Evolutionary conservation across 2,888 invertebrate species (phyloP).

Genomic region (Dorcus hopei): DNA sequence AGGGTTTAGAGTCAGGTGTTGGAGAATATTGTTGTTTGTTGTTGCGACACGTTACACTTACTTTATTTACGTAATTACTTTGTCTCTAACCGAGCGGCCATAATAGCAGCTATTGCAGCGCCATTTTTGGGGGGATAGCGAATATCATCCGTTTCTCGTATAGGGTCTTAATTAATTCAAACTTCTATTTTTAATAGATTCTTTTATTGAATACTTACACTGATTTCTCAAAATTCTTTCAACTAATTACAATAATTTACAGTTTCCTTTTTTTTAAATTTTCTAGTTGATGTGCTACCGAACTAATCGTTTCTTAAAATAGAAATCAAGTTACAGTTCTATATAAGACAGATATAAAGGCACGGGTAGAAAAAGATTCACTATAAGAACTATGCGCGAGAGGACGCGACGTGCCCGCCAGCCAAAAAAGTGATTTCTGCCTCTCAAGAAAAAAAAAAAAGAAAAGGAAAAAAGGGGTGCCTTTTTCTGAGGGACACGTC

Average conservation of each 20-base stretch:
- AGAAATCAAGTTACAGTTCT: conserved; percentile 41
- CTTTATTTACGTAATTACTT: no score
- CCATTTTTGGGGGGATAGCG: no score
- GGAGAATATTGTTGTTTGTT: no score
- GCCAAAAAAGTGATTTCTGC: not conserved
- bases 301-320: conserved; percentile 29
- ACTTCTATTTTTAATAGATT: no score
- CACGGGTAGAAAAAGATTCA: conserved; percentile 46
- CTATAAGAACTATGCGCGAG: conserved; percentile 25
- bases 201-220: conserved; percentile 18
- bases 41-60: no score
- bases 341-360: conserved; percentile 45
- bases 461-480: no score
- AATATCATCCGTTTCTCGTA: no score
- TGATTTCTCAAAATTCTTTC: conserved; percentile 16
- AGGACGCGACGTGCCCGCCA: not conserved
- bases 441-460: not conserved
- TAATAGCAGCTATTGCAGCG: no score
- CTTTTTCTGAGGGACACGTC: no score
- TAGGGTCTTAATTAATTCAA: no score
- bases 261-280: conserved; percentile 18
- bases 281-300: not conserved
- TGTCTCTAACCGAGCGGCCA: no score
- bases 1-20: no score
- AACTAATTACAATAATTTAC: conserved; percentile 39